These are phyloP conservation scores for Saccopteryx leptura DNA, from an alignment of 2,113 vertebrate species.

Conservation along the genomic window DNA sequence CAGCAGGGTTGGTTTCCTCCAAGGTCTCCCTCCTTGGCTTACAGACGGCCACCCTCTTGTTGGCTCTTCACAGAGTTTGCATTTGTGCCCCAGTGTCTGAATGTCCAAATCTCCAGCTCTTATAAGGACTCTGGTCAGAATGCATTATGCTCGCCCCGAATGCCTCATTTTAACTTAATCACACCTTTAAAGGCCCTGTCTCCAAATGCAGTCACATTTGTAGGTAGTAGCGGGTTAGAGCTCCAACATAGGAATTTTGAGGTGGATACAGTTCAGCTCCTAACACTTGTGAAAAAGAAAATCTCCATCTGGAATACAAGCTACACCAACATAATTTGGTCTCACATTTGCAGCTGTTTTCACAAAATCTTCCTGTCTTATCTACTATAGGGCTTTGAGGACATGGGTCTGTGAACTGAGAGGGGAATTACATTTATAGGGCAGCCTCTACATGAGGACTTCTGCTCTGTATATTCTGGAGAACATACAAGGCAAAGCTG, in stretches of 20 bases:
- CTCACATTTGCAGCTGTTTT: not conserved
- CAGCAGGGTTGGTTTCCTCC: not conserved
- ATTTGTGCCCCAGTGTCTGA: rapidly evolving
- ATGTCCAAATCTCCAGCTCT: not conserved
- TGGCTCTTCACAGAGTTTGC: not conserved
- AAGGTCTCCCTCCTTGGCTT: not conserved
- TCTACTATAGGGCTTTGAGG: not conserved
- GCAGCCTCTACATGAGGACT: not conserved
- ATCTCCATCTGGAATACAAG: not conserved
- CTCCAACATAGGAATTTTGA: not conserved
- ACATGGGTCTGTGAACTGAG: not conserved
- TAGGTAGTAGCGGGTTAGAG: not conserved
- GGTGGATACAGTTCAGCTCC: not conserved
- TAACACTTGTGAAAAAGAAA: not conserved
- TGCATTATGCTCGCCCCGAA: not conserved
- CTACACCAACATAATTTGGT: not conserved
- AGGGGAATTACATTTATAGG: not conserved
- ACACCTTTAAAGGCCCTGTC: not conserved
- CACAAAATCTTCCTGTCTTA: not conserved
- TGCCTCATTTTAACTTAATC: not conserved
- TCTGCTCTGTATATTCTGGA: rapidly evolving
- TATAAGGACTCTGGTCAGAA: not conserved
- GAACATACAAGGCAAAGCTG: not conserved
- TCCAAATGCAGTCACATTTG: not conserved
- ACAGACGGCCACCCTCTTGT: not conserved